Evolutionary conservation across 2,888 invertebrate species (phyloP).

Genomic region (Sialis lutaria): DNA sequence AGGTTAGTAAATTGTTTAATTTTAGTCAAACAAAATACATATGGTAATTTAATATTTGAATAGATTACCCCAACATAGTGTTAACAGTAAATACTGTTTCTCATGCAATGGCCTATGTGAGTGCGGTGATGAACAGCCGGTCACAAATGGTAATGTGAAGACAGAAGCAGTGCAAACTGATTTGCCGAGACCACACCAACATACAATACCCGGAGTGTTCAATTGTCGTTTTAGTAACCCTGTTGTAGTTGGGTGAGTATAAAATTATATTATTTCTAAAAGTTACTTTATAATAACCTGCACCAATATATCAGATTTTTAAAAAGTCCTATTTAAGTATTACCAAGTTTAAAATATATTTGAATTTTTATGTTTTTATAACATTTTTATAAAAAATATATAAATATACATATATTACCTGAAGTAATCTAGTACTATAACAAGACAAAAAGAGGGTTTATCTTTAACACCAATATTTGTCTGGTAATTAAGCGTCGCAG

Average conservation of each 20-base stretch:
- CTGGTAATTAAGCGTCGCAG: too few relatives aligned
- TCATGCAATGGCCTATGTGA: slow-evolving; percentile 9
- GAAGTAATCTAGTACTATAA: too few relatives aligned
- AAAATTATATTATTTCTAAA: too few relatives aligned
- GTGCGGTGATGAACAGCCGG: slow-evolving; percentile 6
- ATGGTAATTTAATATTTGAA: neutral
- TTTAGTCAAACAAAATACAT: too few relatives aligned
- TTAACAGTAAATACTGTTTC: slow-evolving; percentile 9
- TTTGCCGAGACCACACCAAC: slow-evolving; percentile 12
- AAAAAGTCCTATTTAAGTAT: too few relatives aligned
- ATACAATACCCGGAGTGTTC: slow-evolving; percentile 66
- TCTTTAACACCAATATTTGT: too few relatives aligned
- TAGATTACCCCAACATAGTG: slow-evolving; percentile 5
- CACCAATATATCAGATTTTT: too few relatives aligned
- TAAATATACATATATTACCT: too few relatives aligned
- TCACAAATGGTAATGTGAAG: neutral
- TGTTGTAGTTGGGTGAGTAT: slow-evolving; percentile 32
- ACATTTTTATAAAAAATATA: too few relatives aligned
- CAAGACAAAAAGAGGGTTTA: too few relatives aligned
- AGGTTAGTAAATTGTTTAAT: slow-evolving; percentile 17
- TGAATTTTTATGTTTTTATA: neutral
- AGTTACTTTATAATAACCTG: too few relatives aligned
- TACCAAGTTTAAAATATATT: too few relatives aligned
- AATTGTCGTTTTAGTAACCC: slow-evolving; percentile 75
- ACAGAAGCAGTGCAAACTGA: slow-evolving; percentile 2